Evolutionary conservation across 1,140 invertebrate species (phyloP).

Genomic region (Leptinotarsa lineolata): DNA sequence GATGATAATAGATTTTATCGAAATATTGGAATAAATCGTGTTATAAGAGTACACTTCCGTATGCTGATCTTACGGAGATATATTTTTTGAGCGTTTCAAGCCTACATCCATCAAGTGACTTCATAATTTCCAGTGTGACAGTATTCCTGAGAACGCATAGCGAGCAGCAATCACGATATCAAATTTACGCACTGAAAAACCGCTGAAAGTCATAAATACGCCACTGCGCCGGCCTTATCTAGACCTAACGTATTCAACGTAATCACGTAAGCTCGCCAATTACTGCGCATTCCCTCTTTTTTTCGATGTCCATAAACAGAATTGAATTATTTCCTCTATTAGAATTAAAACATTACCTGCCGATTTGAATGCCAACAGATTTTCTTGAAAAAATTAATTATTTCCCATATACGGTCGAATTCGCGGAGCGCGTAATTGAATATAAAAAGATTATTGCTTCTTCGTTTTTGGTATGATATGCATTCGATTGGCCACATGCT

Average conservation of each 20-base stretch:
- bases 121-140: too few relatives aligned
- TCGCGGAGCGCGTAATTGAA: background rate
- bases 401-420: conserved; percentile 2
- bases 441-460: conserved; percentile 1
- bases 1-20: too few relatives aligned
- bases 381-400: background rate
- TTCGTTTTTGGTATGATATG: conserved; percentile 8
- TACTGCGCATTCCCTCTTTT: background rate
- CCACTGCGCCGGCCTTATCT: background rate
- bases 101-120: too few relatives aligned
- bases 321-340: conserved; percentile 2
- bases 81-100: too few relatives aligned
- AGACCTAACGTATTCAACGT: background rate
- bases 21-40: too few relatives aligned
- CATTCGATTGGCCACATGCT: background rate
- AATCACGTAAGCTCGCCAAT: conserved; percentile 5
- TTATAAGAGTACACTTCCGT: too few relatives aligned
- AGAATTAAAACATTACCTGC: conserved; percentile 8
- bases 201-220: background rate
- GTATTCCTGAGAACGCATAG: too few relatives aligned
- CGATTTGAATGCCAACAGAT: conserved; percentile 8
- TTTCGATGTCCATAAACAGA: background rate
- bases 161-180: too few relatives aligned
- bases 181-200: background rate
- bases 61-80: too few relatives aligned